A percentile compares a stretch with the other conserved stretches of the same genome.
phyloP scores from a whole-genome alignment of 2,113 vertebrate species.

The Stomatorhinus ivindoensis region DNA sequence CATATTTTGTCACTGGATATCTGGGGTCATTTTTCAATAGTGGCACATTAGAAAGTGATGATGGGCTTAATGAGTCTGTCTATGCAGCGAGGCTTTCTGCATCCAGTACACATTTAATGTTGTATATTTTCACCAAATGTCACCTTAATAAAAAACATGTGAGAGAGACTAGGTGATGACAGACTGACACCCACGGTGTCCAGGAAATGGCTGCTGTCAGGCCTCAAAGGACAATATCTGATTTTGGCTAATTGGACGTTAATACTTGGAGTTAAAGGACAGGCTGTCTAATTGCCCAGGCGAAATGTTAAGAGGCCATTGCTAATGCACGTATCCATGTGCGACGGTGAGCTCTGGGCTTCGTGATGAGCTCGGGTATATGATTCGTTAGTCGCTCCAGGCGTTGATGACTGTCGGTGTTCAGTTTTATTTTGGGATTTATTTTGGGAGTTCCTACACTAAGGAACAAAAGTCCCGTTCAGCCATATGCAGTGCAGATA shows the following conservation, averaged over 20 bases:
- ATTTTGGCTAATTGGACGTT: not conserved
- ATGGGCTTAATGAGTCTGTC: not conserved
- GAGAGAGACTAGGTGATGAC: not conserved
- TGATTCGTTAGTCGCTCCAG: not conserved
- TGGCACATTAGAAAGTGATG: not conserved
- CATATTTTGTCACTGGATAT: not conserved
- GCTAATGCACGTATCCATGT: slow-evolving; percentile 27
- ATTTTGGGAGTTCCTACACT: not conserved
- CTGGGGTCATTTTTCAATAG: not conserved
- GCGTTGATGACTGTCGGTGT: not conserved
- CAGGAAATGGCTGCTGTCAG: not conserved
- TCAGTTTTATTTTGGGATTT: not conserved
- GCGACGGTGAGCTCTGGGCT: slow-evolving; percentile 29
- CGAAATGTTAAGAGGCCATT: slow-evolving; percentile 22
- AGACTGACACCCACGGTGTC: not conserved
- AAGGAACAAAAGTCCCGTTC: slow-evolving; percentile 16
- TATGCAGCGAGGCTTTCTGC: not conserved
- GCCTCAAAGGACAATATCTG: not conserved
- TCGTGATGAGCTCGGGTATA: slow-evolving; percentile 16
- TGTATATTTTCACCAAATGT: not conserved
- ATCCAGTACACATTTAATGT: not conserved
- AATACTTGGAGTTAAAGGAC: not conserved
- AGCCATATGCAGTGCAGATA: not conserved
- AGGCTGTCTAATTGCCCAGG: slow-evolving; percentile 24
- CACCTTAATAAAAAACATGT: not conserved